These are phyloP conservation scores for Pseudobourletiella spinata DNA, from an alignment of 1,140 invertebrate species.

Conservation along the genomic window DNA sequence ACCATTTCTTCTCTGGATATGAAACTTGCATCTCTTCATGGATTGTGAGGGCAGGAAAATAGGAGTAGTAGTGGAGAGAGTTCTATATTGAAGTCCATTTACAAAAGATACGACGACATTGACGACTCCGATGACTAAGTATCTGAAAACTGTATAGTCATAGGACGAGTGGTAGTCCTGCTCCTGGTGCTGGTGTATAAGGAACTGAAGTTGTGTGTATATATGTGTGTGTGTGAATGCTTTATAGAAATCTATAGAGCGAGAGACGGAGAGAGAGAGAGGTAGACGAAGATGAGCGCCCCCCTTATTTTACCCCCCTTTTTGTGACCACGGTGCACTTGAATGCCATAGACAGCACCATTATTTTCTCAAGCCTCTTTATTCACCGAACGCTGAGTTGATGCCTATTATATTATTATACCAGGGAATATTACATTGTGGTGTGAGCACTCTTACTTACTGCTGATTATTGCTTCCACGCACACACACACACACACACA, in stretches of 20 bases:
- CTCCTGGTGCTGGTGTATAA: too few species aligned
- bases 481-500: neutral
- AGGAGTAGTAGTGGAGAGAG: too few species aligned
- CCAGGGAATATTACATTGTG: neutral
- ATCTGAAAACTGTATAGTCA: neutral
- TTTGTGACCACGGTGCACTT: constrained; percentile 3
- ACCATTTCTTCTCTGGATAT: constrained; percentile 3
- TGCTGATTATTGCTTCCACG: neutral
- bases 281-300: neutral
- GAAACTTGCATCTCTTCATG: neutral
- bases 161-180: too few species aligned
- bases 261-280: constrained; percentile 6
- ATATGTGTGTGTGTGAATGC: neutral
- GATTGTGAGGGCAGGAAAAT: neutral
- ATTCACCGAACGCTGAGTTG: neutral
- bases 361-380: constrained; percentile 7
- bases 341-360: constrained; percentile 5
- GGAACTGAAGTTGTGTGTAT: too few species aligned
- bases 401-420: neutral
- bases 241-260: neutral
- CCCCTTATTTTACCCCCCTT: neutral
- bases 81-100: neutral
- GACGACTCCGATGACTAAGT: neutral
- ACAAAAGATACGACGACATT: neutral
- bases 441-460: neutral